phyloP scores from a whole-genome alignment of 2,888 invertebrate species.

The Drosophila longiperda region DNA sequence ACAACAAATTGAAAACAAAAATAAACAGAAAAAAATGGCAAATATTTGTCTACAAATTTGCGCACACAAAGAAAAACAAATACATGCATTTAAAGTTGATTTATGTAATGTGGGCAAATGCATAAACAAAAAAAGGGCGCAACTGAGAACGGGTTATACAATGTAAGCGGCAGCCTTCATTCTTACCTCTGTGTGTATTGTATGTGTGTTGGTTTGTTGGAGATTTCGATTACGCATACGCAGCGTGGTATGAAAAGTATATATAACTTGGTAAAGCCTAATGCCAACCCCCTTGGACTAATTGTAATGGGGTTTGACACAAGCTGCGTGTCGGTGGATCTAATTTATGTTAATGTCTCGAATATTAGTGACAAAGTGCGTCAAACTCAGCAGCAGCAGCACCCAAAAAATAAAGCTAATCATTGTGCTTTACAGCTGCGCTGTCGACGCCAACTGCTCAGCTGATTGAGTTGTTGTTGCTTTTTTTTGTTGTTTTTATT shows the following conservation, averaged over 20 bases:
- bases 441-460: slow-evolving; percentile 40
- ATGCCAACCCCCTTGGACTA: slow-evolving; percentile 14
- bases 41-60: slow-evolving; percentile 53
- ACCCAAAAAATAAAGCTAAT: slow-evolving; percentile 32
- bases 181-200: neutral
- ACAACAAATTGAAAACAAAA: slow-evolving; percentile 28
- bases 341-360: slow-evolving; percentile 64
- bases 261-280: slow-evolving; percentile 33
- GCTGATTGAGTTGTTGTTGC: slow-evolving; percentile 62
- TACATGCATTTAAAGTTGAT: slow-evolving; percentile 37
- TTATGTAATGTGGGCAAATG: slow-evolving; percentile 49
- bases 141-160: slow-evolving; percentile 37
- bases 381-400: slow-evolving; percentile 21
- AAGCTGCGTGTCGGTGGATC: slow-evolving; percentile 27
- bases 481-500: slow-evolving; percentile 14
- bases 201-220: slow-evolving; percentile 6
- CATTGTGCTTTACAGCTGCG: slow-evolving; percentile 32
- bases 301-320: slow-evolving; percentile 33
- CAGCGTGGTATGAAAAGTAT: slow-evolving; percentile 30
- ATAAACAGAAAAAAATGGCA: slow-evolving; percentile 22
- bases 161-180: slow-evolving; percentile 31
- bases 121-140: slow-evolving; percentile 35
- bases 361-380: slow-evolving; percentile 47
- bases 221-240: slow-evolving; percentile 45
- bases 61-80: slow-evolving; percentile 23